Evolutionary conservation across 92 coral and sea anemone genomes (phyloP), one percentile per base, ranked within the genome.

Genomic region (Ricordea florida): DNA sequence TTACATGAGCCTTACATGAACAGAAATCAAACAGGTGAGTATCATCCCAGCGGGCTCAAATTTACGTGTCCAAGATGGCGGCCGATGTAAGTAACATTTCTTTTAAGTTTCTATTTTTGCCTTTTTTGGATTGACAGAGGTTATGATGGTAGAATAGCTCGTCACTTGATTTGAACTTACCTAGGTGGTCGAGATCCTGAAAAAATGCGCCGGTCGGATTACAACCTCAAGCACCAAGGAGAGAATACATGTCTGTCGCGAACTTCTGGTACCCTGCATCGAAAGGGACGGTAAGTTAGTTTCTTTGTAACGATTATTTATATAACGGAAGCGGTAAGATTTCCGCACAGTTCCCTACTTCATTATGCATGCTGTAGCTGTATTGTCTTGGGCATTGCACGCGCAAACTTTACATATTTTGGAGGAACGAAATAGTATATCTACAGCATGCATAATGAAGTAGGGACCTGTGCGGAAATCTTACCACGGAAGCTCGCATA

Each of bases 61-160:
- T 26, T 65, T 66, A 80, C 87, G 82, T 84, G 91, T 56, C 69
- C 90, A 91, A 87, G 78, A 91, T 91, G 97, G 97, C 93, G 90
- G 97, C 90, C 43, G 87, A 87, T 90, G 71, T 70, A 53, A 13
- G 6, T 20, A 16, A n/a, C n/a, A n/a, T n/a, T 63, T 50, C 69
- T 15, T 13, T 67, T 28, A 64, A 57, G 42, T 66, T 58, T 4
- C 49, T 10, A 1, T 24, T 60, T 80, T 26, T 1, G 3, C 7
- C 21, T 62, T 36, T 18, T 5, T 62, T 8, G 23, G 10, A n/a
- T n/a, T n/a, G n/a, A n/a, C n/a, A n/a, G n/a, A n/a, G n/a, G n/a
- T n/a, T n/a, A n/a, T n/a, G n/a, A n/a, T n/a, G n/a, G n/a, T n/a
- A 20, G 5, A 8, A 2, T 35, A 9, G 18, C 13, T 47, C 56